Base-by-base conservation (phyloP, 2,113 vertebrate species). In the Equus przewalskii region DNA sequence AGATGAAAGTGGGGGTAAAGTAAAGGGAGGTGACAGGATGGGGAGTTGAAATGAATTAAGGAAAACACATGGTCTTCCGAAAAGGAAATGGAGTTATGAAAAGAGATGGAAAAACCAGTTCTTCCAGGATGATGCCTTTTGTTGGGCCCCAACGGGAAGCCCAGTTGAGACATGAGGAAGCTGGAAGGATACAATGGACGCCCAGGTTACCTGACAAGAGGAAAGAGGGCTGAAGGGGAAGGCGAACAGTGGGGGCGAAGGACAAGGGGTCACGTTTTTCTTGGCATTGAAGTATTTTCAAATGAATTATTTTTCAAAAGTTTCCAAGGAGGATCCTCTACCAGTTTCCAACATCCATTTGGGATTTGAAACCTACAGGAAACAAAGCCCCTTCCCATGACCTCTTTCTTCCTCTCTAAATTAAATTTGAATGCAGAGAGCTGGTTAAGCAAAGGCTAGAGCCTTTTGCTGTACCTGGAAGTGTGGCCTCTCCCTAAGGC, bases 311-410 rank as follows among this genome's bases (percentile, higher is more conserved):
- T 98, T 98, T 97, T 95, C 97, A 87, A 92, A 98, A 97, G 96
- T 98, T 98, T 97, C 97, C 98, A 95, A 97, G 97, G 97, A 98
- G 96, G 96, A 95, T 97, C 92, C 97, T 87, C 86, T 96, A 96
- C 97, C 96, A 89, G 83, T 96, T 95, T 98, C 97, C 96, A 97
- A 89, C 91, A 65, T 97, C 97, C 97, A 60, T 96, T 97, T 96
- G 98, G 97, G 97, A 98, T 98, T 98, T 96, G 93, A 96, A 97
- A 95, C 95, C 97, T 96, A 81, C 97, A 96, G 98, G 98, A 98
- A 98, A 80, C 83, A 86, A 96, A 95, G 97, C 94, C 95, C 95
- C 97, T 98, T 98, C 98, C 95, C 98, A 97, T 96, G 98, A 98
- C 98, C 98, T 98, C 95, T 95, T 92, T 96, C 96, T 97, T 97